Conservation (phyloP, 2,888 invertebrate genomes). For the Rhyacophila evoluta region DNA sequence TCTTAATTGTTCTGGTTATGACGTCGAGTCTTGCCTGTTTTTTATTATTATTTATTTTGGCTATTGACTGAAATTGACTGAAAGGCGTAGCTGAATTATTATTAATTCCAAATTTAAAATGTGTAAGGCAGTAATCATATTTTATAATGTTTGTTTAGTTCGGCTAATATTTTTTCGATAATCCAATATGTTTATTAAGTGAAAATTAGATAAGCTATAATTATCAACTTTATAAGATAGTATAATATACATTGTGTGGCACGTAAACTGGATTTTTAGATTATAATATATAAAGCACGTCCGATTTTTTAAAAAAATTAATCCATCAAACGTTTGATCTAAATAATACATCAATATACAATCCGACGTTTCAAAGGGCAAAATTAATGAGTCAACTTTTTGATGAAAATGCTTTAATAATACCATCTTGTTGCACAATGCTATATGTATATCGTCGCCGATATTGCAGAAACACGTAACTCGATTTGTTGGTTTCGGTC, state of each 20-base stretch:
- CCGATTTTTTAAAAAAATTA: no score
- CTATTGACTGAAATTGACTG: constrained; percentile 2
- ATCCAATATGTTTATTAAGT: constrained; percentile 5
- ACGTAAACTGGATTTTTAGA: background rate
- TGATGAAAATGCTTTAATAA: no score
- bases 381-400: no score
- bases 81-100: constrained; percentile 10
- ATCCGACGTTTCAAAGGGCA: no score
- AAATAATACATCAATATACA: no score
- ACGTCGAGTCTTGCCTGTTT: constrained; percentile 29
- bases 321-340: no score
- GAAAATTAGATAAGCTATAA: background rate
- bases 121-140: background rate
- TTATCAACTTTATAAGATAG: background rate
- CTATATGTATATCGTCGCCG: no score
- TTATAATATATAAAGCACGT: no score
- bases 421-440: no score
- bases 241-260: background rate
- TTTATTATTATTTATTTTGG: background rate
- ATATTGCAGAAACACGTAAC: no score
- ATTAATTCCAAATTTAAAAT: background rate
- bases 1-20: constrained; percentile 39
- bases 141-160: background rate
- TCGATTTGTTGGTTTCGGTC: no score
- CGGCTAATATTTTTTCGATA: background rate